Conservation (phyloP, 2,888 invertebrate species). For the Acronicta alni region DNA sequence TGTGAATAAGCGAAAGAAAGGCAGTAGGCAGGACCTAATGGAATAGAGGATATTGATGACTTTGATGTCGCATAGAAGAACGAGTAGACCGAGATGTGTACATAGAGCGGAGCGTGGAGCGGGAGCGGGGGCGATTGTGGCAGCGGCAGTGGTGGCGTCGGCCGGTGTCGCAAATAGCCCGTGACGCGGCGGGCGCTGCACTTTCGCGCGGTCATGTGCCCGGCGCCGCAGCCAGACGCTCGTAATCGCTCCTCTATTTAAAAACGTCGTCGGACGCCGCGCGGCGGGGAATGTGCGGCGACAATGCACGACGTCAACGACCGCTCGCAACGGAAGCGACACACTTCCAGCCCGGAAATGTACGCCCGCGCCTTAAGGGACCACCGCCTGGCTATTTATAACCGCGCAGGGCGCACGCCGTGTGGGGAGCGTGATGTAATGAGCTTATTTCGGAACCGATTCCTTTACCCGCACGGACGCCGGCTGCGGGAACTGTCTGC, state of each 20-base stretch:
- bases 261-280: slow-evolving; percentile 83
- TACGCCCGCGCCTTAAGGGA: slow-evolving; percentile 87
- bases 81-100: neutral
- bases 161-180: slow-evolving; percentile 84
- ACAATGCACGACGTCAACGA: slow-evolving; percentile 87
- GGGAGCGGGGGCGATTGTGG: slow-evolving; percentile 39
- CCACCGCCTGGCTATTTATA: slow-evolving; percentile 82
- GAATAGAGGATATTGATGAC: neutral
- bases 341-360: slow-evolving; percentile 89
- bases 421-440: slow-evolving; percentile 77
- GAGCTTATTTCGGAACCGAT: slow-evolving; percentile 72
- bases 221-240: slow-evolving; percentile 85
- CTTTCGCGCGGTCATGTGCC: slow-evolving; percentile 87
- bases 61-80: neutral
- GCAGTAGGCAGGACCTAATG: neutral
- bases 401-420: slow-evolving; percentile 72
- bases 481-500: slow-evolving; percentile 35
- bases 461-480: slow-evolving; percentile 60
- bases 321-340: slow-evolving; percentile 87
- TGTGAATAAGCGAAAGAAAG: neutral
- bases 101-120: slow-evolving; percentile 23
- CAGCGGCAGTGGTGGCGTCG: slow-evolving; percentile 39
- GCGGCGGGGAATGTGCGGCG: slow-evolving; percentile 85
- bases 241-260: slow-evolving; percentile 88
- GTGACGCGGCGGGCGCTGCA: slow-evolving; percentile 87